Evolutionary conservation across 2,888 invertebrate genomes (phyloP).

Genomic region (Pterostichus niger): DNA sequence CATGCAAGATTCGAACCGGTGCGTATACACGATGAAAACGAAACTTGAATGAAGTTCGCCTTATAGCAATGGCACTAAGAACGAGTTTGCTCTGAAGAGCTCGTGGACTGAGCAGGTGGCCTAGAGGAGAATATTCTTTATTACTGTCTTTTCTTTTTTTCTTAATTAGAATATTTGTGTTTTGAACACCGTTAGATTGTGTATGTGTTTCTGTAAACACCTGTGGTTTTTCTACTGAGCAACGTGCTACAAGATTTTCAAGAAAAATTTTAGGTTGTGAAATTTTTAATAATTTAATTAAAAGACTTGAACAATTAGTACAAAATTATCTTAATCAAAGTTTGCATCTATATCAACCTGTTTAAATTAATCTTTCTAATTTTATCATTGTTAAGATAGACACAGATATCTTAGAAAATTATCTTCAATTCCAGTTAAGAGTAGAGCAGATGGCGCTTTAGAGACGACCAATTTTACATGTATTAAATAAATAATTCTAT

Average conservation of each 20-base stretch:
- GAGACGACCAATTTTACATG: too few species aligned
- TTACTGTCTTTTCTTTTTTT: slow-evolving; percentile 38
- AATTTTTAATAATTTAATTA: not conserved
- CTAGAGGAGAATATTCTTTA: slow-evolving; percentile 29
- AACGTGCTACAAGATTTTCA: not conserved
- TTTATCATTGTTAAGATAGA: too few species aligned
- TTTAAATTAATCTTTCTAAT: too few species aligned
- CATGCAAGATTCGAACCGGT: slow-evolving; percentile 31
- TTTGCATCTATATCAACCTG: too few species aligned
- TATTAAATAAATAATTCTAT: too few species aligned
- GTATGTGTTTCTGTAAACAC: slow-evolving; percentile 26
- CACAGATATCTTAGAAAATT: too few species aligned
- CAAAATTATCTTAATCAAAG: too few species aligned
- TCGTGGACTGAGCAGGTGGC: not conserved
- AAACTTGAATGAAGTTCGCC: slow-evolving; percentile 1
- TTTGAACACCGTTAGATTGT: slow-evolving; percentile 26
- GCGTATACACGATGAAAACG: slow-evolving; percentile 22
- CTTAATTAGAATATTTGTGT: slow-evolving; percentile 54
- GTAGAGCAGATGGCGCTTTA: too few species aligned
- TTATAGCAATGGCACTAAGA: not conserved
- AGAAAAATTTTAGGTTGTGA: not conserved
- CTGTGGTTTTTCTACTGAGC: slow-evolving; percentile 26
- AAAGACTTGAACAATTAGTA: not conserved
- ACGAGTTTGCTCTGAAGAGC: not conserved
- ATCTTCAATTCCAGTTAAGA: too few species aligned